These are phyloP conservation scores for Struthidea cinerea DNA, from an alignment of 2,113 vertebrate genomes.

Conservation along the genomic window DNA sequence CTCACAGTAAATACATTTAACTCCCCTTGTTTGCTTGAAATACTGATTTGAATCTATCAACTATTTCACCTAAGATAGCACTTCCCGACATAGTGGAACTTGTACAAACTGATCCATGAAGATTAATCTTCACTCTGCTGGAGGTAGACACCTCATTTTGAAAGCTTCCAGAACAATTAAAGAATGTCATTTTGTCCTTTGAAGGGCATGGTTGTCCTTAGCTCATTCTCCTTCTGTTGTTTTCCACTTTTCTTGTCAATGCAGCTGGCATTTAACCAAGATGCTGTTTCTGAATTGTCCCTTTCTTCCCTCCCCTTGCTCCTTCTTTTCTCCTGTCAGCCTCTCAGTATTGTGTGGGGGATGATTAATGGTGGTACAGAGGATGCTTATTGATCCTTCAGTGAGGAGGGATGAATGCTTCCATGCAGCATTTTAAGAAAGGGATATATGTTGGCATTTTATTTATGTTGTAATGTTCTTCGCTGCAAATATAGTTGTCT, in stretches of 20 bases:
- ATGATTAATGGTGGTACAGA: not conserved
- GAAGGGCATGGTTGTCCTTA: not conserved
- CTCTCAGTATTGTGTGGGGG: not conserved
- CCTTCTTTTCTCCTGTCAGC: not conserved
- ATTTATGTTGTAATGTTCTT: not conserved
- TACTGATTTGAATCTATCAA: not conserved
- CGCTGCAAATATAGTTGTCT: not conserved
- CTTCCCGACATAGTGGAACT: not conserved
- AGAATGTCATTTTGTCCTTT: constrained; percentile 8
- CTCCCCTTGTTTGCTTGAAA: constrained; percentile 16
- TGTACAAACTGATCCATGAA: not conserved
- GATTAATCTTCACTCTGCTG: constrained; percentile 37
- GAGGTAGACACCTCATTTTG: constrained; percentile 27
- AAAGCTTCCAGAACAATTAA: constrained; percentile 41
- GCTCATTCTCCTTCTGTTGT: not conserved
- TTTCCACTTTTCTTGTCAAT: not conserved
- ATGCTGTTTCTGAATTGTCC: not conserved
- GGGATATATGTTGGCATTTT: not conserved
- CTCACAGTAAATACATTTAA: constrained; percentile 1
- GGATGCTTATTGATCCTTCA: not conserved
- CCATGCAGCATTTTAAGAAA: not conserved
- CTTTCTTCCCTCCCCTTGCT: not conserved
- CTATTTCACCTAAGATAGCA: constrained; percentile 35
- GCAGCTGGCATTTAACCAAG: constrained; percentile 6
- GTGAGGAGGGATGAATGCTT: not conserved